Percentiles rank a stretch among this genome's conserved stretches.
Evolutionary conservation across 2,113 vertebrate species (phyloP).

Genomic region (Motacilla alba): DNA sequence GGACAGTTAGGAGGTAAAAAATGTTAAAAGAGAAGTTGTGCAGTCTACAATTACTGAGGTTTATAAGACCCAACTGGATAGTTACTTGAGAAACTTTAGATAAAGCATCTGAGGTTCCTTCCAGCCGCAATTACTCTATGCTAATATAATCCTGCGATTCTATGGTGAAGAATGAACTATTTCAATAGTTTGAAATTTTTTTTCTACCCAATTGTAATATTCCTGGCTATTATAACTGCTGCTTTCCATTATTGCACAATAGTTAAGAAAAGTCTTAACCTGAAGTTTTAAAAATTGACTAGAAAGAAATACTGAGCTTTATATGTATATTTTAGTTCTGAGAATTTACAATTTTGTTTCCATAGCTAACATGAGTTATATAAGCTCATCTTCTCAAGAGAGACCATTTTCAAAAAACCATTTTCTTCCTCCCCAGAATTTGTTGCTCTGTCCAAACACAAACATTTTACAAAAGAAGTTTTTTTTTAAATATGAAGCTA

Average conservation of each 20-base stretch:
- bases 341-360: background rate
- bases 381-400: background rate
- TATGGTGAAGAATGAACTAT: background rate
- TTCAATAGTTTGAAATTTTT: background rate
- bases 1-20: background rate
- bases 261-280: background rate
- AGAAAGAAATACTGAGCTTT: background rate
- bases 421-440: background rate
- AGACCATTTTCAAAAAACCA: background rate
- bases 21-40: background rate
- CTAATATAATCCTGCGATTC: background rate
- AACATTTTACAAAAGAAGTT: background rate
- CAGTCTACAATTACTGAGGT: background rate
- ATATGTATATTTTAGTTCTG: background rate
- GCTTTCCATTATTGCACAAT: background rate
- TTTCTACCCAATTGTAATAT: background rate
- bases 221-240: background rate
- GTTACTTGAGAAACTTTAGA: background rate
- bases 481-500: background rate
- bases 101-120: background rate
- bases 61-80: background rate
- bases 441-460: background rate
- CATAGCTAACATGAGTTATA: background rate
- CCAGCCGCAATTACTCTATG: background rate
- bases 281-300: background rate